Evolutionary conservation across 2,797 vertebrate genomes (phyloP).

Genomic region (Petrocephalus schoutedeni): DNA sequence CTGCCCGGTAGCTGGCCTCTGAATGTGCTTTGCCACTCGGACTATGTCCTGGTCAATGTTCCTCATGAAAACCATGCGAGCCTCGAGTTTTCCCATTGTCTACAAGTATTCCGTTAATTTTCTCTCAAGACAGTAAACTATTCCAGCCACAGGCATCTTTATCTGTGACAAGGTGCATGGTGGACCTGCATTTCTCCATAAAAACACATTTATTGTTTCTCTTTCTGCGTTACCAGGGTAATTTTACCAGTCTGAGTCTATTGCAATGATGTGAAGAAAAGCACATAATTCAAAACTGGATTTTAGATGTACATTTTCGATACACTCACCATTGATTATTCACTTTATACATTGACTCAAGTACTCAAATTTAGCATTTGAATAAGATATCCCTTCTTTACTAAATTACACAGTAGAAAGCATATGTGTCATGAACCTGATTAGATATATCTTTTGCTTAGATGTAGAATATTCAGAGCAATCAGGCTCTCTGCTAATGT

Average conservation of each 20-base stretch:
- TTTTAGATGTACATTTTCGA: not conserved
- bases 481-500: not conserved
- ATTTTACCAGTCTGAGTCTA: not conserved
- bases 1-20: not conserved
- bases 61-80: not conserved
- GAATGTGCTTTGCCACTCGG: not conserved
- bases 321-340: not conserved
- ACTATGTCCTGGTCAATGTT: not conserved
- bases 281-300: not conserved
- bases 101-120: not conserved
- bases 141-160: not conserved
- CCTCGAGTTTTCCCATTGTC: not conserved
- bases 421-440: not conserved
- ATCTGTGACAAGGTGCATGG: not conserved
- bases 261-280: not conserved
- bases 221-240: not conserved
- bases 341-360: not conserved
- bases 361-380: not conserved
- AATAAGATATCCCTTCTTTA: not conserved
- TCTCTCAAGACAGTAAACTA: not conserved
- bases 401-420: not conserved
- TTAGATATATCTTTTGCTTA: not conserved
- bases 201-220: not conserved
- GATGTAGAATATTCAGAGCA: not conserved
- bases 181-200: not conserved